Conservation (phyloP, 2,113 vertebrate species). For the Astur gentilis region DNA sequence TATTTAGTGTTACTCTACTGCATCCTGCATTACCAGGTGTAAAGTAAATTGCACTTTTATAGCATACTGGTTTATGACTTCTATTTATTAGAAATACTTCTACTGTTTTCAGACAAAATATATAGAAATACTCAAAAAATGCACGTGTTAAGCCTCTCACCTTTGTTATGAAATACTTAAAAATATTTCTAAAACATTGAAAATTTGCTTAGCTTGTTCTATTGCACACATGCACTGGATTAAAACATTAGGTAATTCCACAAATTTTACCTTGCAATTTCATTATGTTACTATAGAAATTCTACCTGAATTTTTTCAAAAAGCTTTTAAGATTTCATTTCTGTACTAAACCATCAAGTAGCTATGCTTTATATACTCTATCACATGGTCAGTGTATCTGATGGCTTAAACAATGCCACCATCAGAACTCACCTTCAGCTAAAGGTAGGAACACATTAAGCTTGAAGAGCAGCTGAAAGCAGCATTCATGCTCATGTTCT, state of each 20-base stretch:
- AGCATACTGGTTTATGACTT: not conserved
- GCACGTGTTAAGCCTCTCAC: not conserved
- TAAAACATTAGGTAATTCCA: not conserved
- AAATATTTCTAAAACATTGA: not conserved
- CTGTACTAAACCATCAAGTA: not conserved
- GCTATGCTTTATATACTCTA: not conserved
- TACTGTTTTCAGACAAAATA: not conserved
- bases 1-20: slow-evolving; percentile 52
- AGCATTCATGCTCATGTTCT: not conserved
- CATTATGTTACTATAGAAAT: not conserved
- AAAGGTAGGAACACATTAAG: not conserved
- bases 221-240: rapidly evolving
- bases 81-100: slow-evolving; percentile 27
- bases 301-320: not conserved
- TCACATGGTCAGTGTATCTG: rapidly evolving
- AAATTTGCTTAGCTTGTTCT: not conserved
- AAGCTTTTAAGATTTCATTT: not conserved
- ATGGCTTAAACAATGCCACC: not conserved
- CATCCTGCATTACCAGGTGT: not conserved
- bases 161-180: not conserved
- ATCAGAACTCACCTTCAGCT: not conserved
- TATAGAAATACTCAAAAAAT: not conserved
- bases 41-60: slow-evolving; percentile 46
- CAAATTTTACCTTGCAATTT: not conserved
- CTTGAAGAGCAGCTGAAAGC: not conserved